phyloP scores from a whole-genome alignment of 1,140 invertebrate genomes.

The Ooceraea biroi region DNA sequence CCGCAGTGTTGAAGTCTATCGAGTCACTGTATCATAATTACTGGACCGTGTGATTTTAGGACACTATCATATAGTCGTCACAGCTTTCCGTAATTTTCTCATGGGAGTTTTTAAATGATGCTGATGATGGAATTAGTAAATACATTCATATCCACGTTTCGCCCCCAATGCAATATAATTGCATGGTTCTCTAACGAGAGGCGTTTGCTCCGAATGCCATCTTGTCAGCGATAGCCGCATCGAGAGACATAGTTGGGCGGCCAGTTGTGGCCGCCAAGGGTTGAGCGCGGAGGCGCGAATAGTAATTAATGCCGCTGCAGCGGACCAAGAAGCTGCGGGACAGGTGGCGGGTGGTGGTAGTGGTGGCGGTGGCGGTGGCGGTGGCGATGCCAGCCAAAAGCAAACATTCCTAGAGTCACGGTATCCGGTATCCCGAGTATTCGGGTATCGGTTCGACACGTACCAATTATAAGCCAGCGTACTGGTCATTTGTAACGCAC shows the following conservation, averaged over 20 bases:
- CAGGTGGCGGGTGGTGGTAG: constrained; percentile 19
- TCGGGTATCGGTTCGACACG: constrained; percentile 69
- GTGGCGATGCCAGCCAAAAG: constrained; percentile 61
- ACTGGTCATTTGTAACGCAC: constrained; percentile 52
- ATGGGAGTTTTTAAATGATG: neutral
- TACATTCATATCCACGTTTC: neutral
- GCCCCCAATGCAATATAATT: neutral
- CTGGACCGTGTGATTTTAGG: constrained; percentile 22
- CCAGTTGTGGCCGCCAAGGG: constrained; percentile 16
- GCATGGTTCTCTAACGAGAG: constrained; percentile 40
- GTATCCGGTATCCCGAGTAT: constrained; percentile 62
- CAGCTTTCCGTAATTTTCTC: neutral
- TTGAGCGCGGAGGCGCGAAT: constrained; percentile 22
- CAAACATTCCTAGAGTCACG: constrained; percentile 68
- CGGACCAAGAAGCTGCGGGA: constrained; percentile 67
- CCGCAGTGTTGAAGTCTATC: neutral
- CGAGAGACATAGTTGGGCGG: constrained; percentile 43
- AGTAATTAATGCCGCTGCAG: constrained; percentile 71
- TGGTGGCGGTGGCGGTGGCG: neutral
- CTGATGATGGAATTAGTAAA: neutral
- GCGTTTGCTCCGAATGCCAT: constrained; percentile 51
- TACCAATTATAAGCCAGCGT: constrained; percentile 70
- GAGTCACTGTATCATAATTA: neutral
- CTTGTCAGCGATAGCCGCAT: constrained; percentile 50
- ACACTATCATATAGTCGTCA: neutral